A percentile compares a stretch with the other conserved stretches of the same genome.
These are phyloP conservation scores for Lasioglossum malachurum DNA, from an alignment of 2,888 invertebrate species.

Conservation along the genomic window DNA sequence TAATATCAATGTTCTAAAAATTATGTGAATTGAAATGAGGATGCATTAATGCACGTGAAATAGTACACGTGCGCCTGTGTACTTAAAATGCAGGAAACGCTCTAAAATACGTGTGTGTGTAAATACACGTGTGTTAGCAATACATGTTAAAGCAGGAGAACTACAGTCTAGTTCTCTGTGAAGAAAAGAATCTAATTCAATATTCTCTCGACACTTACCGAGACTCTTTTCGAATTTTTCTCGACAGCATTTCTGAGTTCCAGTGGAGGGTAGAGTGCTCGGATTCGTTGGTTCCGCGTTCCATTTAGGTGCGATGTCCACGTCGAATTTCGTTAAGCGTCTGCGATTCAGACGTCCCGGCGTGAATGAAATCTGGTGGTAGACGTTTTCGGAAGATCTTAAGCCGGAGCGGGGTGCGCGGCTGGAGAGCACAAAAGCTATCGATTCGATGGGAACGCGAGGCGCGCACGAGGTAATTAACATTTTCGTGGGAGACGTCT, in stretches of 20 bases:
- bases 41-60: too few species aligned
- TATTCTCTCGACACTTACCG: neutral
- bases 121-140: too few species aligned
- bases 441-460: constrained; percentile 10
- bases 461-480: constrained; percentile 24
- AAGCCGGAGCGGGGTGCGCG: neutral
- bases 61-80: too few species aligned
- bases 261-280: neutral
- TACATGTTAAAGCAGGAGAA: too few species aligned
- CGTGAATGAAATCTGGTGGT: neutral
- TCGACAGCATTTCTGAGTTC: neutral
- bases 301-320: neutral
- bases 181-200: too few species aligned
- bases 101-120: too few species aligned
- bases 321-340: neutral
- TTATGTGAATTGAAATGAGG: too few species aligned
- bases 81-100: too few species aligned
- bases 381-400: neutral
- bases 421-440: constrained; percentile 8
- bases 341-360: neutral
- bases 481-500: constrained; percentile 13
- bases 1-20: too few species aligned
- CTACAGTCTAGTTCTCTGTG: too few species aligned
- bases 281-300: neutral
- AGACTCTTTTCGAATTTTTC: neutral